Conservation (phyloP, 1,140 invertebrate genomes). For the Sminthurides bifidus region DNA sequence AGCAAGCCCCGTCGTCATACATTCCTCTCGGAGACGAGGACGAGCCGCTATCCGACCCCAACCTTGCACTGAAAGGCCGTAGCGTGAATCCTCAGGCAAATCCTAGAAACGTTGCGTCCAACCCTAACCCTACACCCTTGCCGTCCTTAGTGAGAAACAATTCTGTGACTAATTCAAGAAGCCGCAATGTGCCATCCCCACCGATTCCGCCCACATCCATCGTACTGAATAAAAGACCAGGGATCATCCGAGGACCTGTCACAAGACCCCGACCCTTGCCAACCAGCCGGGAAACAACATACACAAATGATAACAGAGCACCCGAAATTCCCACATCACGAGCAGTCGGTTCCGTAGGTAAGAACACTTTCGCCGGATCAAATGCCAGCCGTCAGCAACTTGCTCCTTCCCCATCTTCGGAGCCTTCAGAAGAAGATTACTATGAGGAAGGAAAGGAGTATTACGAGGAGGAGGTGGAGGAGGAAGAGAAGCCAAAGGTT, state of each 20-base stretch:
- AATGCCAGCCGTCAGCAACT: background rate
- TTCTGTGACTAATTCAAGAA: background rate
- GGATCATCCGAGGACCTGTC: background rate
- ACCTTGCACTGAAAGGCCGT: constrained; percentile 10
- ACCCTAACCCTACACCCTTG: constrained; percentile 3
- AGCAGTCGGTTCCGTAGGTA: background rate
- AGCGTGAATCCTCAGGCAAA: constrained; percentile 12
- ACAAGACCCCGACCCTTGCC: background rate
- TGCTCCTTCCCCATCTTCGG: background rate
- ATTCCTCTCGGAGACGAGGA: constrained; percentile 18
- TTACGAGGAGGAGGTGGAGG: constrained; percentile 20
- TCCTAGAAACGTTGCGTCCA: constrained; percentile 3
- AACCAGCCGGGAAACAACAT: background rate
- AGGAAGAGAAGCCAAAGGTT: background rate
- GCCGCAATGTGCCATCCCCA: background rate
- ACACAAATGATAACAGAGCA: background rate
- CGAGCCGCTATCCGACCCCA: background rate
- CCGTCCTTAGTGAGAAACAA: background rate
- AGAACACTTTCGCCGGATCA: background rate
- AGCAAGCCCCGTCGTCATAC: constrained; percentile 9
- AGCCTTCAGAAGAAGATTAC: constrained; percentile 2
- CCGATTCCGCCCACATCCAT: background rate
- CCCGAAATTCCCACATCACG: background rate
- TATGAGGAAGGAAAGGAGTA: constrained; percentile 10
- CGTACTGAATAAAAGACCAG: background rate